Evolutionary conservation across 1,140 invertebrate species (phyloP).

Genomic region (Polypedilum vanderplanki): DNA sequence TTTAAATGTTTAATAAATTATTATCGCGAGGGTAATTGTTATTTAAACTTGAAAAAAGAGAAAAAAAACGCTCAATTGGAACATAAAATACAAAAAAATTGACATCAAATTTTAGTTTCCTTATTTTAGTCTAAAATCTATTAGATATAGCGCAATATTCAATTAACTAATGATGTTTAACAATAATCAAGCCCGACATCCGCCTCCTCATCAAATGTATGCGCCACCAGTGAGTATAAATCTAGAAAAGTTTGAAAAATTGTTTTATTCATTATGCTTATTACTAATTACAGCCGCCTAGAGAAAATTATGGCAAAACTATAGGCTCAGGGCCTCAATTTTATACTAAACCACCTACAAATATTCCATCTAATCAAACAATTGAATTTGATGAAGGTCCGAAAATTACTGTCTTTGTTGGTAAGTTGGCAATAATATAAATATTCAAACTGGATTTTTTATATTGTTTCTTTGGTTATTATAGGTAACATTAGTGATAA

Average conservation of each 20-base stretch:
- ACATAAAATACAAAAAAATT: too few species aligned
- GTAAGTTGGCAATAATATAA: conserved; percentile 41
- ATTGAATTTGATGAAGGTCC: conserved; percentile 54
- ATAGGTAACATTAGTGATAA: conserved; percentile 92
- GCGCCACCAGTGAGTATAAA: background rate
- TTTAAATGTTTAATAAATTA: too few species aligned
- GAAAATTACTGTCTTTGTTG: conserved; percentile 93
- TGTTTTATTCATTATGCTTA: background rate
- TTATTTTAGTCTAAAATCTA: conserved; percentile 1
- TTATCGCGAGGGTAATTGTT: too few species aligned
- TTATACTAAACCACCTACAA: conserved; percentile 21
- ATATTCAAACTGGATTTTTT: conserved; percentile 13
- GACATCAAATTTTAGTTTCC: background rate
- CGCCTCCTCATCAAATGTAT: background rate
- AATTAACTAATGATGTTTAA: background rate
- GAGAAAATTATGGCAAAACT: background rate
- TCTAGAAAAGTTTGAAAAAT: background rate
- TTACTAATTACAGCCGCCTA: background rate
- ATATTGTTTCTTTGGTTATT: conserved; percentile 32
- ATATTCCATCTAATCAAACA: conserved; percentile 20
- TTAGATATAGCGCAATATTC: conserved; percentile 6
- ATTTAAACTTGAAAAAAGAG: too few species aligned
- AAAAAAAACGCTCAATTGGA: too few species aligned
- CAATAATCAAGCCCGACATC: background rate
- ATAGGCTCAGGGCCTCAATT: conserved; percentile 13